Conservation (phyloP, 92 coral and sea anemone genomes). For the Nematostella vectensis region DNA sequence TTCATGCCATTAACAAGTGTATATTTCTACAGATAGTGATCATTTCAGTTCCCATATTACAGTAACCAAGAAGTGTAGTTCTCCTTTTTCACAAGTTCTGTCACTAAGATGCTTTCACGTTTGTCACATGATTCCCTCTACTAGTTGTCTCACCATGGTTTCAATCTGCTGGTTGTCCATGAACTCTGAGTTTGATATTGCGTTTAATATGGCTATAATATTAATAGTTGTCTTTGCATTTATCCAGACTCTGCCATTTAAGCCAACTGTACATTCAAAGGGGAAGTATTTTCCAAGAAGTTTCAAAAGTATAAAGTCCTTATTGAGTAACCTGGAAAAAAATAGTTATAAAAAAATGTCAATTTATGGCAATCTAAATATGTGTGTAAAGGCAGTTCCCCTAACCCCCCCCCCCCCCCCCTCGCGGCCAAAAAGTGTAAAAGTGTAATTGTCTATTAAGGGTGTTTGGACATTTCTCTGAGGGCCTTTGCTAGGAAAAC, state of each 20-base stretch:
- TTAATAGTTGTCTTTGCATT: conserved; percentile 50
- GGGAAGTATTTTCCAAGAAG: conserved; percentile 77
- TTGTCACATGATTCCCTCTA: conserved; percentile 45
- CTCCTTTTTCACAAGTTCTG: too few relatives aligned
- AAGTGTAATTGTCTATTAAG: too few relatives aligned
- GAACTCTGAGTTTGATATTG: conserved; percentile 76
- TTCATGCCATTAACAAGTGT: too few relatives aligned
- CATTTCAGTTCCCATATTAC: too few relatives aligned
- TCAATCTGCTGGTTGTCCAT: conserved; percentile 71
- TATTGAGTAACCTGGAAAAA: conserved; percentile 66
- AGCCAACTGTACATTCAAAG: conserved; percentile 89
- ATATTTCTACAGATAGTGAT: too few relatives aligned
- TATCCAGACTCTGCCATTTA: conserved; percentile 94
- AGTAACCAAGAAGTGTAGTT: too few relatives aligned
- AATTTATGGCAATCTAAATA: background rate
- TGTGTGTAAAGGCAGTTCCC: background rate
- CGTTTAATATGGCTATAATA: conserved; percentile 71
- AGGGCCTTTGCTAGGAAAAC: too few relatives aligned
- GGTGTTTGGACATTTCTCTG: too few relatives aligned
- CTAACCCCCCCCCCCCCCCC: too few relatives aligned
- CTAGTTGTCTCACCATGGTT: conserved; percentile 73
- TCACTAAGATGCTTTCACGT: too few relatives aligned
- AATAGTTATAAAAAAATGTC: too few relatives aligned
- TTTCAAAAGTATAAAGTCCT: conserved; percentile 54
- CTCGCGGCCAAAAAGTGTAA: background rate